Percentiles rank a stretch among this genome's conserved stretches.
Conservation (phyloP, 2,797 vertebrate genomes). For the Poecilia wingei region DNA sequence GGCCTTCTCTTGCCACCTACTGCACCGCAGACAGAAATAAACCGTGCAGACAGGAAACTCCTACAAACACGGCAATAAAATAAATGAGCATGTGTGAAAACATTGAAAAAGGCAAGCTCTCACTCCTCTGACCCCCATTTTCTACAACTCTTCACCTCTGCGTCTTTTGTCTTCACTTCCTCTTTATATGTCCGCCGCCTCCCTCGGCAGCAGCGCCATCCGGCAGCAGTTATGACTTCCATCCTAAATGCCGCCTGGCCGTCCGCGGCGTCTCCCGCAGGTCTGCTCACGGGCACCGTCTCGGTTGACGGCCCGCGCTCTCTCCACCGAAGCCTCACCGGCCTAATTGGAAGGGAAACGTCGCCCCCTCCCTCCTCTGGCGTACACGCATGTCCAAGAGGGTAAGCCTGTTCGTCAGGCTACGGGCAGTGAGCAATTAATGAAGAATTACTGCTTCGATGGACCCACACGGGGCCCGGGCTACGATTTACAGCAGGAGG, state of each 20-base stretch:
- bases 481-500: constrained; percentile 46
- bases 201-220: not conserved
- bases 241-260: constrained; percentile 29
- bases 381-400: constrained; percentile 48
- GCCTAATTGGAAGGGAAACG: constrained; percentile 74
- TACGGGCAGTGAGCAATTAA: constrained; percentile 65
- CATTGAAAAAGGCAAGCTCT: constrained; percentile 2
- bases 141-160: not conserved
- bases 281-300: constrained; percentile 22
- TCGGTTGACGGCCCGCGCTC: constrained; percentile 52
- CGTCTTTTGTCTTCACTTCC: constrained; percentile 14
- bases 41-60: not conserved
- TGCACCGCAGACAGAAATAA: constrained; percentile 7
- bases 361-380: constrained; percentile 31
- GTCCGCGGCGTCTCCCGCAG: constrained; percentile 38
- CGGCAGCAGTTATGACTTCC: constrained; percentile 14
- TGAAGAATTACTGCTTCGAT: constrained; percentile 64
- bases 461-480: constrained; percentile 29
- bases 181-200: not conserved
- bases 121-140: not conserved
- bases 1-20: constrained; percentile 16
- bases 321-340: constrained; percentile 54
- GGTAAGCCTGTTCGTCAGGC: constrained; percentile 47
- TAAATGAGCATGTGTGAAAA: constrained; percentile 9
- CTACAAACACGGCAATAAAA: not conserved